Evolutionary conservation across 2,113 vertebrate species (phyloP).

Genomic region (Takifugu flavidus): DNA sequence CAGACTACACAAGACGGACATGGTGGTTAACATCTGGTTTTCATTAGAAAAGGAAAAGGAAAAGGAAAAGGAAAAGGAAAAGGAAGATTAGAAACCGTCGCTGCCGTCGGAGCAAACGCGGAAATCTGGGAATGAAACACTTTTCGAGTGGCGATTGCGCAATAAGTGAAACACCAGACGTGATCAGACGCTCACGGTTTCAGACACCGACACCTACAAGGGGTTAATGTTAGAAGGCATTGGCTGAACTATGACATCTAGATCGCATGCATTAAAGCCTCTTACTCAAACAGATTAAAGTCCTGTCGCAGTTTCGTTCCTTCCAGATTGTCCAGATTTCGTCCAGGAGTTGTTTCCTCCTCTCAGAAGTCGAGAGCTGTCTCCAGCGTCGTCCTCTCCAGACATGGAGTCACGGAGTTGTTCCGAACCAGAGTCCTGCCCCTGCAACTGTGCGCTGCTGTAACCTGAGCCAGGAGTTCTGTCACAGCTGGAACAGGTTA

Average conservation of each 20-base stretch:
- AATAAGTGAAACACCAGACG: no score
- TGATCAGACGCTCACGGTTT: no score
- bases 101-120: background rate
- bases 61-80: no score
- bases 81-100: background rate
- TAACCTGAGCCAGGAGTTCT: constrained; percentile 71
- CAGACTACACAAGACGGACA: constrained; percentile 22
- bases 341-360: background rate
- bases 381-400: constrained; percentile 26
- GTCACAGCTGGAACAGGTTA: constrained; percentile 32
- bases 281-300: no score
- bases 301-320: background rate
- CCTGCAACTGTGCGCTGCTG: constrained; percentile 16
- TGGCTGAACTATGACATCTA: no score
- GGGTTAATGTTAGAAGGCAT: no score
- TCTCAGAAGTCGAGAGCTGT: constrained; percentile 24
- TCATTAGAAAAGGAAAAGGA: constrained; percentile 46
- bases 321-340: constrained; percentile 25
- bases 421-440: background rate
- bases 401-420: constrained; percentile 48
- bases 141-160: background rate
- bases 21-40: constrained; percentile 67
- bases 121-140: background rate
- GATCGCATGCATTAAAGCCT: no score
- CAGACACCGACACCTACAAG: no score